A percentile compares a stretch with the other conserved stretches of the same genome.
phyloP scores from a whole-genome alignment of 2,113 vertebrate species.

The Zapus hudsonius region DNA sequence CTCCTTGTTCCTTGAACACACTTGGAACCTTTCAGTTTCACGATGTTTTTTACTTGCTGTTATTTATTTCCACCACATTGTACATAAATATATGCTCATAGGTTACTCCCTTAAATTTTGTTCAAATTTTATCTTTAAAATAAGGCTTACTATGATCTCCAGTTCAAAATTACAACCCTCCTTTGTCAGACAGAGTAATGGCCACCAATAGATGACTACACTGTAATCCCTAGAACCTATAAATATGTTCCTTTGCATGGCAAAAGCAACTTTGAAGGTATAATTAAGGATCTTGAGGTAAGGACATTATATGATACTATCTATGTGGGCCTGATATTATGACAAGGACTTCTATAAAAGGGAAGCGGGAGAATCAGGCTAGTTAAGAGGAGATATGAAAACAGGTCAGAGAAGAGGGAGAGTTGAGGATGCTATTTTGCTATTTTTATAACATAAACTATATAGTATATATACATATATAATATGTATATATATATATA shows the following conservation, averaged over 20 bases:
- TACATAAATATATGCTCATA: conserved; percentile 17
- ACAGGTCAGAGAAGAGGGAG: conserved; percentile 15
- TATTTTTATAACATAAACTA: conserved; percentile 38
- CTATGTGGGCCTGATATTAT: background rate
- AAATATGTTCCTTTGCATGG: background rate
- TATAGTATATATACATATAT: no score
- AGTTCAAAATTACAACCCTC: background rate
- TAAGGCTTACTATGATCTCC: background rate
- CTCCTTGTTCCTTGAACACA: conserved; percentile 17
- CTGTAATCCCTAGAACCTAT: background rate
- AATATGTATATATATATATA: no score
- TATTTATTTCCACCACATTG: conserved; percentile 26
- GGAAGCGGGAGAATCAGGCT: background rate
- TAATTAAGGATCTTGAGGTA: conserved; percentile 30
- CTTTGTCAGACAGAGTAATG: background rate
- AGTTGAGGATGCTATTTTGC: background rate
- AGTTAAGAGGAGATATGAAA: background rate
- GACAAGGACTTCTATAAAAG: background rate
- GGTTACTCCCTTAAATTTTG: background rate
- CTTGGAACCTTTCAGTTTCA: background rate
- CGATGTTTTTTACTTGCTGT: conserved; percentile 18
- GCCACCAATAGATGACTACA: background rate
- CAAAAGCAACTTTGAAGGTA: background rate
- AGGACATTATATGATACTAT: conserved; percentile 17
- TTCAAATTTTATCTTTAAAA: conserved; percentile 27